These are phyloP conservation scores for Altica lythri DNA, from an alignment of 2,888 invertebrate species.

Conservation along the genomic window DNA sequence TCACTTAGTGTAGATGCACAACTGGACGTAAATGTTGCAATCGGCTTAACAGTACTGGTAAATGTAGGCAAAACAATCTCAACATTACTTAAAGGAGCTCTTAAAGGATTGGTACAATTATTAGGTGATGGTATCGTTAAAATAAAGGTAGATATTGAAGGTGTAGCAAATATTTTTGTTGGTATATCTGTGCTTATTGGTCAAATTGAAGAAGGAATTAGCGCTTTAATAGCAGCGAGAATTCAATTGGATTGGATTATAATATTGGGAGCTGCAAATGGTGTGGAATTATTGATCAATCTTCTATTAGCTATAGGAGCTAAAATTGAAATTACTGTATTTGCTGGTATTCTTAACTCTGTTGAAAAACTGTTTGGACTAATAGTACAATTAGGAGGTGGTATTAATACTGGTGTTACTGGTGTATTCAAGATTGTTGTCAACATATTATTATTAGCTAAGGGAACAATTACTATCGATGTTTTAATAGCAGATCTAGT, in stretches of 20 bases:
- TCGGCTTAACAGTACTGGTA: constrained; percentile 22
- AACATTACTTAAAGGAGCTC: constrained; percentile 22
- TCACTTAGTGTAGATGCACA: constrained; percentile 14
- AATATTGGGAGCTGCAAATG: constrained; percentile 29
- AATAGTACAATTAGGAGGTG: constrained; percentile 33
- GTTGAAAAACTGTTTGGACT: constrained; percentile 22
- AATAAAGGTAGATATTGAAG: constrained; percentile 30
- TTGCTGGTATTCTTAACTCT: constrained; percentile 25
- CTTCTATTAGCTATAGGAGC: constrained; percentile 29
- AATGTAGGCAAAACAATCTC: constrained; percentile 17
- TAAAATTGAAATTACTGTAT: constrained; percentile 28
- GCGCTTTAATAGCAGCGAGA: constrained; percentile 29
- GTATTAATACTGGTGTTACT: constrained; percentile 27
- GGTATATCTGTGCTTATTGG: constrained; percentile 29
- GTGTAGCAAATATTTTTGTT: constrained; percentile 27
- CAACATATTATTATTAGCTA: constrained; percentile 18
- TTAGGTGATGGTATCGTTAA: constrained; percentile 14
- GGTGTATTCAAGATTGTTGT: constrained; percentile 32
- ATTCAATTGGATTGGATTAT: constrained; percentile 32
- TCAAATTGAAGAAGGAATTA: constrained; percentile 32
- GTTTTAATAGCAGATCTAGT: constrained; percentile 26
- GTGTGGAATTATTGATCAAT: constrained; percentile 32
- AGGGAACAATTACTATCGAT: constrained; percentile 24
- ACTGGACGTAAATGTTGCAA: constrained; percentile 15
- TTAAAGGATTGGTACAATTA: constrained; percentile 28